Evolutionary conservation across 2,888 invertebrate species (phyloP).

Genomic region (Erebia epiphron): DNA sequence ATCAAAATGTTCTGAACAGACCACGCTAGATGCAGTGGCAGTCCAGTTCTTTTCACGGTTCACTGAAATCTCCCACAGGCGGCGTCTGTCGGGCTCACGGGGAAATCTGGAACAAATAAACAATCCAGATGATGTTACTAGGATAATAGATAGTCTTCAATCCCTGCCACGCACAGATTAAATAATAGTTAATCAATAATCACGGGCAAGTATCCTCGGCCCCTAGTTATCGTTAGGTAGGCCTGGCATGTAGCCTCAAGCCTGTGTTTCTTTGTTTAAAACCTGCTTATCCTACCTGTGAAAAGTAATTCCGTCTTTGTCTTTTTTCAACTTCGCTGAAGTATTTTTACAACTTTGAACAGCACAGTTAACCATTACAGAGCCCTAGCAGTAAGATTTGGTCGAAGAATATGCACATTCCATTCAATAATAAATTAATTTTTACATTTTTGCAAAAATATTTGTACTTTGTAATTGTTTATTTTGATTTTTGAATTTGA

Average conservation of each 20-base stretch:
- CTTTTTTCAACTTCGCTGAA: constrained; percentile 67
- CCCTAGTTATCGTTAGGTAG: too few species aligned
- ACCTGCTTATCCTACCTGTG: constrained; percentile 55
- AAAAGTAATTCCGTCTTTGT: constrained; percentile 69
- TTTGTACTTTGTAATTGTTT: too few species aligned
- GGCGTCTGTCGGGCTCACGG: constrained; percentile 56
- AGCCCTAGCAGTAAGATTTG: background rate
- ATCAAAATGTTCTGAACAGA: constrained; percentile 70
- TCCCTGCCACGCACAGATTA: too few species aligned
- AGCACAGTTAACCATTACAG: constrained; percentile 66
- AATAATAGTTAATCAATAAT: too few species aligned
- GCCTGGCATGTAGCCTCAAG: too few species aligned
- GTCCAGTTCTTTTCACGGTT: constrained; percentile 62
- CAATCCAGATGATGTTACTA: too few species aligned
- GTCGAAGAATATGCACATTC: background rate
- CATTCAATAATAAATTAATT: background rate
- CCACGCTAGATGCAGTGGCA: constrained; percentile 62
- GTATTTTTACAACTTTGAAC: constrained; percentile 65
- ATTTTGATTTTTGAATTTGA: too few species aligned
- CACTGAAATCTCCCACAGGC: constrained; percentile 67
- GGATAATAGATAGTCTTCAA: too few species aligned
- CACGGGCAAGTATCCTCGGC: too few species aligned
- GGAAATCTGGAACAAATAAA: constrained; percentile 58
- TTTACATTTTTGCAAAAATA: background rate
- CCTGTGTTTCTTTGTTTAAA: too few species aligned